Percentiles rank a stretch among this genome's conserved stretches.
These are phyloP conservation scores for Rhinichthys klamathensis DNA, from an alignment of 2,113 vertebrate genomes.

Conservation along the genomic window DNA sequence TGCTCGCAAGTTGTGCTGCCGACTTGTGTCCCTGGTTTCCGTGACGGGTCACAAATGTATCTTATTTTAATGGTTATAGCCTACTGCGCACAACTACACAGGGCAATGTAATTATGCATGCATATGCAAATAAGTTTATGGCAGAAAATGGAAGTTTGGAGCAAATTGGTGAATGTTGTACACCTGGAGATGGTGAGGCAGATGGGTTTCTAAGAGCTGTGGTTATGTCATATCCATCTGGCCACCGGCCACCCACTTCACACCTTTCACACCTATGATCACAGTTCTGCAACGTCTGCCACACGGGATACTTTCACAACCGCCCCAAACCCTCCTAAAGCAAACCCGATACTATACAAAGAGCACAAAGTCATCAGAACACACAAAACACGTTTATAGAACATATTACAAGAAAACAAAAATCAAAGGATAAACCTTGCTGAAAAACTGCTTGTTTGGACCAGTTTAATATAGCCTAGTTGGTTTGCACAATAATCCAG, in stretches of 20 bases:
- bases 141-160: background rate
- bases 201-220: constrained; percentile 36
- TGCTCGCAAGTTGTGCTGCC: too few species aligned
- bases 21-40: too few species aligned
- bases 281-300: constrained; percentile 6
- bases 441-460: too few species aligned
- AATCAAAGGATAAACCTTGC: too few species aligned
- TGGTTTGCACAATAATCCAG: too few species aligned
- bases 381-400: constrained; percentile 56
- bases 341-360: background rate
- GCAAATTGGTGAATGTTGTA: background rate
- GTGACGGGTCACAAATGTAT: too few species aligned
- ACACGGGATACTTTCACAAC: constrained; percentile 4
- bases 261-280: background rate
- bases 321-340: background rate
- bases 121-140: background rate
- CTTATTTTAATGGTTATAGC: background rate
- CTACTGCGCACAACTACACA: background rate
- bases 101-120: background rate
- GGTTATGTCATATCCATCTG: constrained; percentile 57
- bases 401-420: background rate
- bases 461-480: too few species aligned
- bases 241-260: constrained; percentile 20
- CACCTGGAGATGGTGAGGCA: constrained; percentile 27
- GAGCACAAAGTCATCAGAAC: constrained; percentile 53